Evolutionary conservation across 2,113 vertebrate genomes (phyloP).

Genomic region (Alethe diademata): DNA sequence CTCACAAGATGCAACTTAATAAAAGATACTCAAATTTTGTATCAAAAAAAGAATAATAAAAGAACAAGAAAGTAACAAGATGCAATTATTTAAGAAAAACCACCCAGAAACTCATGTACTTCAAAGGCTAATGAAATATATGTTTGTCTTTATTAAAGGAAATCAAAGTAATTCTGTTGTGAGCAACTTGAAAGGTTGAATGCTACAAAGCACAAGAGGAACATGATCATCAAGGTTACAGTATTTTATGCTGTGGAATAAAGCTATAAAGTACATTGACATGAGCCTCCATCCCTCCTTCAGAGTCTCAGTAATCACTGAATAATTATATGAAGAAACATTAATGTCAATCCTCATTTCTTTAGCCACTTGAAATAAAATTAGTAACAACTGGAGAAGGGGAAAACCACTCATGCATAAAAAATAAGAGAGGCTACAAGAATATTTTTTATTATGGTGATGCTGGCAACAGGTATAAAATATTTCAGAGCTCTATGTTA

Average conservation of each 20-base stretch:
- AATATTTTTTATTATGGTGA: neutral
- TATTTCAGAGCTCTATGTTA: neutral
- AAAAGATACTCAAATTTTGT: neutral
- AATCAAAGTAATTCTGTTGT: conserved; percentile 7
- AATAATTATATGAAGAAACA: conserved; percentile 14
- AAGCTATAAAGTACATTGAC: neutral
- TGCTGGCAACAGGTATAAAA: neutral
- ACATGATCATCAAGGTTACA: neutral
- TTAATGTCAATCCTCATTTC: conserved; percentile 33
- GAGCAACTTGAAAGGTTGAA: conserved; percentile 15
- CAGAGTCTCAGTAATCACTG: conserved; percentile 19
- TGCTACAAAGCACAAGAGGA: neutral
- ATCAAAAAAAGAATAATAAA: neutral
- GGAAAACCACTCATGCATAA: neutral
- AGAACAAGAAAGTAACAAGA: neutral
- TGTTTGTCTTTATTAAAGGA: neutral
- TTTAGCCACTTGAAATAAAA: neutral
- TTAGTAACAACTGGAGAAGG: neutral
- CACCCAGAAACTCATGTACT: neutral
- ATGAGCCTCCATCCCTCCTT: neutral
- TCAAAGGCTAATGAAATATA: neutral
- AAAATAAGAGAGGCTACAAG: neutral
- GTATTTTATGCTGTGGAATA: neutral
- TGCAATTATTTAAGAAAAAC: neutral
- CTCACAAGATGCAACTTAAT: neutral